A percentile compares a stretch with the other conserved stretches of the same genome.
Conservation (phyloP, 92 coral and sea anemone species). For the Diadumene lineata region DNA sequence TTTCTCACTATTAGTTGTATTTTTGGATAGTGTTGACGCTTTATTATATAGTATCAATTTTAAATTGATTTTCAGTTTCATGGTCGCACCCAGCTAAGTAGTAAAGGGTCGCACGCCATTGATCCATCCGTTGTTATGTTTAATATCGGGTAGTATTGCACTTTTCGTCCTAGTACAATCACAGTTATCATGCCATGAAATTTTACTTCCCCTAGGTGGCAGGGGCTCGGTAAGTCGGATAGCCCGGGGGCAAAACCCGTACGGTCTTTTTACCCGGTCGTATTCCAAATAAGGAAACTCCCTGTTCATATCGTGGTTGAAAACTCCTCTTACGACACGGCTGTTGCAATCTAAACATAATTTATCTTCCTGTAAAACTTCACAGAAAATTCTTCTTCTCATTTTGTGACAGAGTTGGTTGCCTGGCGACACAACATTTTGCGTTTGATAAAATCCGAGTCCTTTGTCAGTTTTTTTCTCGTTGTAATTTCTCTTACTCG, state of each 20-base stretch:
- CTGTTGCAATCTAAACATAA: conserved; percentile 71
- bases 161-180: conserved; percentile 25
- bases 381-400: conserved; percentile 63
- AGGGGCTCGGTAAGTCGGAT: conserved; percentile 72
- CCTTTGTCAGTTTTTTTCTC: neutral
- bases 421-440: conserved; percentile 26
- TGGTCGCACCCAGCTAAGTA: too few species aligned
- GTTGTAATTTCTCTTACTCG: conserved; percentile 28
- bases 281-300: conserved; percentile 65
- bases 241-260: conserved; percentile 77
- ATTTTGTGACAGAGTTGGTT: conserved; percentile 41
- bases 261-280: conserved; percentile 59
- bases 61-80: too few species aligned
- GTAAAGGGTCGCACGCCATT: conserved; percentile 3
- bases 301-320: conserved; percentile 50
- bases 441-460: conserved; percentile 10
- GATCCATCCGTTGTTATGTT: conserved; percentile 4
- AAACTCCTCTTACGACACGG: conserved; percentile 41
- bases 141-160: conserved; percentile 5
- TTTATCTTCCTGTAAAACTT: conserved; percentile 59
- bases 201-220: conserved; percentile 12
- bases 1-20: too few species aligned
- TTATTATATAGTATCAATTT: too few species aligned
- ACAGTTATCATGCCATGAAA: conserved; percentile 4
- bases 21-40: too few species aligned